Base-by-base conservation (phyloP, 2,888 invertebrate genomes). In the Anoplius nigerrimus region DNA sequence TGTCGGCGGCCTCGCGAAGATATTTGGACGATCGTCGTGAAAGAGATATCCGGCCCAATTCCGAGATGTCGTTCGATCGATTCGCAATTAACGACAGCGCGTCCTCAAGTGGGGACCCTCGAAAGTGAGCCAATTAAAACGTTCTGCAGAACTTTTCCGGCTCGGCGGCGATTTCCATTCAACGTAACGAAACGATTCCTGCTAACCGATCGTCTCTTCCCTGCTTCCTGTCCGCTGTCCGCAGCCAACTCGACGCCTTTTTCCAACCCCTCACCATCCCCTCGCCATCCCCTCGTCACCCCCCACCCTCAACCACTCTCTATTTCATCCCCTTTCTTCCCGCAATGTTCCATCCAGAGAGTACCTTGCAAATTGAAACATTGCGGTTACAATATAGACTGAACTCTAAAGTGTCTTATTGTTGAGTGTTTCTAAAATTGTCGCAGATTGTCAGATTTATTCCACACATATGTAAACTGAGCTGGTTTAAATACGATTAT, bases 81-180 rank as follows among this genome's bases (percentile, higher is more conserved):
- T 46, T 43, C n/a, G 60, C 72, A 66, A 72, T 66, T 62, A 66
- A 70, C 66, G 34, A 34, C 34, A 34, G 34, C 34, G 66, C 48
- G 20, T 56, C 18, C 52, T 55, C 62, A 55, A 27, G 15, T 45
- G 48, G 27, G 3, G 15, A 8, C 21, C 21, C 16, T 34, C 24
- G 18, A 27, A 16, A 53, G 42, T 42, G 59, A 67, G 52, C 66
- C 66, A 71, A 67, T 71, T 67, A 71, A 71, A 72, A 61, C 24
- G 53, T 72, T 58, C 62, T 61, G 66, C 59, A 43, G 45, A 21
- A 57, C 57, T 18, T 20, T 48, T 18, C 48, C 16, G 18, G 48
- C 18, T 48, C 48, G 18, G 5, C 48, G 48, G 18, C 48, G 18
- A 48, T 48, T 48, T 48, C 48, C 18, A 48, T 48, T 48, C 11